Base-by-base conservation (phyloP, 2,888 invertebrate species). In the Volucella zonaria region DNA sequence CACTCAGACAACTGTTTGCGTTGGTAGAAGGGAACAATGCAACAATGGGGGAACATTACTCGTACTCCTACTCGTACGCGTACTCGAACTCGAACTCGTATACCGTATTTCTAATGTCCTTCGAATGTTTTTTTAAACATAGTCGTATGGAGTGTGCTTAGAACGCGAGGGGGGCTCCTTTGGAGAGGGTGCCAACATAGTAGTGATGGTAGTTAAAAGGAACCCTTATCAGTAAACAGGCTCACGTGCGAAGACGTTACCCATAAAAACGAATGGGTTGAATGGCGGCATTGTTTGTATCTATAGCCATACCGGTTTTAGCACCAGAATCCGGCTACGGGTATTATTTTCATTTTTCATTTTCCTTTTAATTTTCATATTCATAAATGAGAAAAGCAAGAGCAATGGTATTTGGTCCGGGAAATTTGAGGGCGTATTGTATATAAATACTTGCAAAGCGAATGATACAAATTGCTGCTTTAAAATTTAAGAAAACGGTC, bases 271-370 rank as follows among this genome's bases (percentile, higher is more conserved):
- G 64, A 75, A 81, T 75, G 79, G 74, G 79, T 79, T 79, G 51
- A 59, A 67, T 51, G 62, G 6, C 31, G 31, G 31, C 31, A 31
- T 31, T 31, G 31, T 31, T 31, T 31, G 31, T 31, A 31, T 31
- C 31, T 31, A 6, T 31, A 31, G 6, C 31, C 31, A 3, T 31
- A 31, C 31, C 31, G 6, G 31, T 31, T 31, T 31, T 6, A 31
- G 31, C 6, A 31, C 31, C 31, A 31, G 31, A 6, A 31, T 31
- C 31, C 6, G 31, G 49, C 23, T 31, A 51, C 59, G 64, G 31
- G 64, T 70, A 62, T 76, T 78, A 70, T 74, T 82, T 82, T 68
- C 68, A 77, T 78, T 82, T 82, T 77, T 78, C 68, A 73, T 77
- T 74, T 31, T 74, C 59, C 14, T 74, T 78, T 73, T 73, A 62